Evolutionary conservation across 2,113 vertebrate species (phyloP).

Genomic region (Eulemur rufifrons): DNA sequence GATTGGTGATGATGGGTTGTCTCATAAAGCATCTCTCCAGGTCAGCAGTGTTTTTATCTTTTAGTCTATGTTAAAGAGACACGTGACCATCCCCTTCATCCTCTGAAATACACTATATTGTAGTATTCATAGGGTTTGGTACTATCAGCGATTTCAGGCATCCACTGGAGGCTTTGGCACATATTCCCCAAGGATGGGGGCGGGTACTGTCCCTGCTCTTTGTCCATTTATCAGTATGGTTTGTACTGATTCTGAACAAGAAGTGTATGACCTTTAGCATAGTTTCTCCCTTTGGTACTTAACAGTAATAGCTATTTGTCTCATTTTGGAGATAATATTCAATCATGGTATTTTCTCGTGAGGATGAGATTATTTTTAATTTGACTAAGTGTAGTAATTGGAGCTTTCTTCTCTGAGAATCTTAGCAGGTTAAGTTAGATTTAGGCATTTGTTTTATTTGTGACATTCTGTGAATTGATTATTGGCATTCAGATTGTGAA

Average conservation of each 20-base stretch:
- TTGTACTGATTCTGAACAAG: not conserved
- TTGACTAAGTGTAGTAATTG: not conserved
- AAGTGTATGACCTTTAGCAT: not conserved
- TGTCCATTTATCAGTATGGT: not conserved
- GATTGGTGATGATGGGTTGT: not conserved
- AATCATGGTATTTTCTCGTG: not conserved
- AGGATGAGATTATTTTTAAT: not conserved
- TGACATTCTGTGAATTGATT: not conserved
- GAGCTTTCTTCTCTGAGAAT: not conserved
- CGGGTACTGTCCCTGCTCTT: not conserved
- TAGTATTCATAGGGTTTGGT: not conserved
- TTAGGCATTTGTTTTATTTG: conserved; percentile 25
- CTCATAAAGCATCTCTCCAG: not conserved
- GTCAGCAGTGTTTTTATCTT: not conserved
- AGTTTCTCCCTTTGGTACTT: not conserved
- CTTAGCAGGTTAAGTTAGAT: not conserved
- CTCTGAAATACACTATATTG: not conserved
- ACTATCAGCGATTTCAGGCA: not conserved
- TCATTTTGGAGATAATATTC: not conserved
- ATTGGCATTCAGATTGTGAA: not conserved
- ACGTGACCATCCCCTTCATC: not conserved
- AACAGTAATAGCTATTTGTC: not conserved
- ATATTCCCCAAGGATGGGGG: not conserved
- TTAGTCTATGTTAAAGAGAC: not conserved
- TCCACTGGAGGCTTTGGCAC: not conserved